Evolutionary conservation across 2,888 invertebrate genomes (phyloP).

Genomic region (Nephrotoma appendiculata): DNA sequence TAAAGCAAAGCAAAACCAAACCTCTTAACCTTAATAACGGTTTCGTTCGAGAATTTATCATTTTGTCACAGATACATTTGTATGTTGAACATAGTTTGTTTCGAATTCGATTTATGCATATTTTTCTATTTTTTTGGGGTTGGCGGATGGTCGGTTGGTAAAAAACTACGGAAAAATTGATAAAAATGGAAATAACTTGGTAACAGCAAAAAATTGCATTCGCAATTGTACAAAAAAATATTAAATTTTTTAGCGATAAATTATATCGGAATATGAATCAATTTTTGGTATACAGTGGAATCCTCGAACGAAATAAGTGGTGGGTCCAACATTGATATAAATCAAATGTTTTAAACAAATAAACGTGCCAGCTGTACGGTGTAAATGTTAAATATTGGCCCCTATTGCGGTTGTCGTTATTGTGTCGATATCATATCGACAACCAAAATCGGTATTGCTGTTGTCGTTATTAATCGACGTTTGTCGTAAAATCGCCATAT

Average conservation of each 20-base stretch:
- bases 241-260: not conserved
- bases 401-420: no score
- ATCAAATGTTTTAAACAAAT: not conserved
- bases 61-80: not conserved
- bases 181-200: not conserved
- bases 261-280: not conserved
- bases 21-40: not conserved
- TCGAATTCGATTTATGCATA: not conserved
- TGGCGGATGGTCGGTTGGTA: not conserved
- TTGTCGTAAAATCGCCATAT: no score
- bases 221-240: not conserved
- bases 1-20: not conserved
- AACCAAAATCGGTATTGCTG: no score
- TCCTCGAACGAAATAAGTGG: not conserved
- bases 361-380: no score
- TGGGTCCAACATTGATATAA: not conserved
- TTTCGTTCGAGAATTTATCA: not conserved
- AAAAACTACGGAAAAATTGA: not conserved
- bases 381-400: no score
- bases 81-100: not conserved
- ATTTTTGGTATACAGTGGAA: not conserved
- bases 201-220: not conserved
- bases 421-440: no score
- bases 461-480: no score
- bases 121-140: not conserved